Percentiles rank a stretch among this genome's conserved stretches.
Evolutionary conservation across 1,140 invertebrate genomes (phyloP).

Genomic region (Magallana ariakensis): DNA sequence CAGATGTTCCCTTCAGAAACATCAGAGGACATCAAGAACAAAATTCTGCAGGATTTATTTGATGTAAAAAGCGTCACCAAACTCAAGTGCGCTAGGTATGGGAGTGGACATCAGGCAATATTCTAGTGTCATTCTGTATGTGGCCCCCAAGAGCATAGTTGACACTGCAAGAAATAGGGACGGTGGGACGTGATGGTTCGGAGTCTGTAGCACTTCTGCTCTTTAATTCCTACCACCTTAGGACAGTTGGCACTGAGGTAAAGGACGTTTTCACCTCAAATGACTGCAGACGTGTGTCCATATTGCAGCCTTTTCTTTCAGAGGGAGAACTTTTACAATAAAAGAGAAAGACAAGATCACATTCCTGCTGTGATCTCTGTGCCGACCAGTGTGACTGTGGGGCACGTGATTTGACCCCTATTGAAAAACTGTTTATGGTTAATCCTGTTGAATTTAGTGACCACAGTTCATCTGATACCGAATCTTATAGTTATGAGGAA

Average conservation of each 20-base stretch:
- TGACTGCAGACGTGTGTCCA: background rate
- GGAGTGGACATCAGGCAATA: slow-evolving; percentile 30
- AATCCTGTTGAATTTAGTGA: no score
- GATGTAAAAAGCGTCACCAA: background rate
- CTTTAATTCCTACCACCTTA: slow-evolving; percentile 33
- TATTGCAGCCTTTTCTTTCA: slow-evolving; percentile 30
- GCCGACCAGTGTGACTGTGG: slow-evolving; percentile 1
- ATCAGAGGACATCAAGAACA: slow-evolving; percentile 9
- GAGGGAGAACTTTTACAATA: background rate
- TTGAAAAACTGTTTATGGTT: no score
- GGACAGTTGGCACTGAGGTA: slow-evolving; percentile 29
- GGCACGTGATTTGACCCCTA: background rate
- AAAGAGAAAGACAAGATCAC: background rate
- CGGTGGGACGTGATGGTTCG: slow-evolving; percentile 6
- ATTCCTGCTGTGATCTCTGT: slow-evolving; percentile 47
- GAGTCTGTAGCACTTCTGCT: slow-evolving; percentile 28
- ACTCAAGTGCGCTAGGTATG: slow-evolving; percentile 47
- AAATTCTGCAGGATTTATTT: background rate
- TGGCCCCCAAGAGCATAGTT: background rate
- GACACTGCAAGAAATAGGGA: slow-evolving; percentile 46
- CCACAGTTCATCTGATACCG: no score
- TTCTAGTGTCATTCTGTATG: slow-evolving; percentile 33
- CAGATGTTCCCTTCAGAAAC: slow-evolving; percentile 51
- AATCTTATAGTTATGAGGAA: no score
- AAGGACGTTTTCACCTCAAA: slow-evolving; percentile 7